Base-by-base conservation (phyloP, 2,113 vertebrate species). In the Campylomormyrus numenius region DNA sequence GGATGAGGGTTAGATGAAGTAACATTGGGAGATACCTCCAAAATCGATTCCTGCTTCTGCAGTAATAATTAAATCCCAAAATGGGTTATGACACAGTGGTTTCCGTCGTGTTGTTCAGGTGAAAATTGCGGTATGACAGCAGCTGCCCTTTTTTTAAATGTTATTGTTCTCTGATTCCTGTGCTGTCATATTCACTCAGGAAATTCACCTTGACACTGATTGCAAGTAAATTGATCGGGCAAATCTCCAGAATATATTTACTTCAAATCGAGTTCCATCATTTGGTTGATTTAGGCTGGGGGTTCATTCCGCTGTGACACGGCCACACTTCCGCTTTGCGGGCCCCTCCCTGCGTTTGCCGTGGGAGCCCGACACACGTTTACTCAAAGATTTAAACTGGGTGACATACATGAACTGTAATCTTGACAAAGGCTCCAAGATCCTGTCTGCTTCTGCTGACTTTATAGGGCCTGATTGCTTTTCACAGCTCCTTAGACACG, bases 251-350 rank as follows among this genome's bases (percentile, higher is more conserved):
- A 92, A 93, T 91, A 85, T 90, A 48, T 90, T 70, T 45, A 5
- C 45, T 15, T 88, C 74, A 90, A 93, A 93, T 93, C 77, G 7
- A 91, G 90, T 93, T 94, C 92, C 92, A 91, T 92, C 92, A 93
- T 93, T 92, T 89, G 87, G 91, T 91, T 88, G 90, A 87, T 92
- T 88, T 91, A 84, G 86, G 62, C 39, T 88, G 17, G 3, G 10
- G 45, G 21, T 62, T 66, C 19, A 11, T n/a, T 27, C 39, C 58
- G 21, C 46, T 19, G 49, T 53, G 3, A 53, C 46, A 10, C 58
- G 21, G 24, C 83, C 3, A 21, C 19, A 13, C 11, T 88, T 56
- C 50, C 53, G 15, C 31, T 13, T 45, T 24, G 49, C 45, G 48
- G n/a, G 52, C 52, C 5, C 48, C 46, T 6, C 27, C 11, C 35